These are phyloP conservation scores for Phainopepla nitens DNA, from an alignment of 2,113 vertebrate species.

Conservation along the genomic window DNA sequence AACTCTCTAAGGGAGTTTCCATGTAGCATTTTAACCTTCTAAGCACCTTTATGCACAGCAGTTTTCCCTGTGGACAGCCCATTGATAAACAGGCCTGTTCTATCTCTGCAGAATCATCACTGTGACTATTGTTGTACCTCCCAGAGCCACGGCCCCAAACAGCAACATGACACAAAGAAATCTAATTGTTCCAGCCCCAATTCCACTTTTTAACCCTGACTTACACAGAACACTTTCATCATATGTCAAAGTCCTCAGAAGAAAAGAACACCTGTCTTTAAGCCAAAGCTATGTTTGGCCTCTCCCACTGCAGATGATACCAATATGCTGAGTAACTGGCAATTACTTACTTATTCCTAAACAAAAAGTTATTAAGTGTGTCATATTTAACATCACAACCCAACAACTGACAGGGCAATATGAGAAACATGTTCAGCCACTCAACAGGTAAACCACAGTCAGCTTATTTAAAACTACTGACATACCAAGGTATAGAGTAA, in stretches of 20 bases:
- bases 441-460: not conserved
- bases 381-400: not conserved
- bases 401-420: not conserved
- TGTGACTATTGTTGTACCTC: not conserved
- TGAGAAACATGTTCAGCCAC: not conserved
- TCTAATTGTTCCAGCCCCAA: not conserved
- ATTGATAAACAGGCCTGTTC: not conserved
- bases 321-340: not conserved
- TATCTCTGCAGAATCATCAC: not conserved
- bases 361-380: not conserved
- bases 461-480: not conserved
- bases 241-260: not conserved
- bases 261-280: not conserved
- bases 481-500: not conserved
- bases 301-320: not conserved
- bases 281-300: not conserved
- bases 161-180: not conserved
- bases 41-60: not conserved
- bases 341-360: not conserved
- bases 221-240: not conserved
- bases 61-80: not conserved
- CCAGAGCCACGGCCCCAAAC: not conserved
- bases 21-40: not conserved
- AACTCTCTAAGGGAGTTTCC: not conserved
- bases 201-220: not conserved